These are phyloP conservation scores for Tokudaia tokunoshimensis DNA, from an alignment of 2,797 vertebrate species.

Conservation along the genomic window DNA sequence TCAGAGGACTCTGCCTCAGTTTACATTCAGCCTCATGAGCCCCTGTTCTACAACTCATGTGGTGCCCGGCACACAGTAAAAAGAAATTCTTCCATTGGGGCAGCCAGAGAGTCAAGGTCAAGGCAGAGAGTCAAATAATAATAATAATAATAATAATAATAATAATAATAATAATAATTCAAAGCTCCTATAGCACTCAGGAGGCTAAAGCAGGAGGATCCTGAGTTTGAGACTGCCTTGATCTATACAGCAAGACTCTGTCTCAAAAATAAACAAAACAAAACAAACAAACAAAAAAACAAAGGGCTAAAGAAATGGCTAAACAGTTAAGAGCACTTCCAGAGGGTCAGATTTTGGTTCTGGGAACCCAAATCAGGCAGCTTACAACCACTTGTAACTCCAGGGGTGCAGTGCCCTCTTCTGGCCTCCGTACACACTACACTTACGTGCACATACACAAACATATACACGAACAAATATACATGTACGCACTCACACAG, in stretches of 20 bases:
- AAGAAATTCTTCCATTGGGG: not conserved
- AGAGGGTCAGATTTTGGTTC: not conserved
- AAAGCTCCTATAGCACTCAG: not conserved
- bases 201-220: not conserved
- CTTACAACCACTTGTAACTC: not conserved
- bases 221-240: not conserved
- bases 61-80: not conserved
- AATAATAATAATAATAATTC: not conserved
- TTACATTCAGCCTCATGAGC: not conserved
- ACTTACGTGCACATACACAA: not conserved
- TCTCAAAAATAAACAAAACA: not conserved
- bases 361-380: not conserved
- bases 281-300: not conserved
- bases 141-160: not conserved
- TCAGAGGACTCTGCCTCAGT: not conserved
- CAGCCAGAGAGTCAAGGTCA: not conserved
- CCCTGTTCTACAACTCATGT: not conserved
- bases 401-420: not conserved
- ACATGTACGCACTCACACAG: not conserved
- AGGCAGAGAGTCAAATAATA: not conserved
- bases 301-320: not conserved
- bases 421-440: not conserved
- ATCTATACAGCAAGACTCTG: not conserved
- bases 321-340: not conserved
- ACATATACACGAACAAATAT: too few relatives aligned